A percentile compares a stretch with the other conserved stretches of the same genome.
Evolutionary conservation across 2,797 vertebrate genomes (phyloP).

Genomic region (Morus bassanus): DNA sequence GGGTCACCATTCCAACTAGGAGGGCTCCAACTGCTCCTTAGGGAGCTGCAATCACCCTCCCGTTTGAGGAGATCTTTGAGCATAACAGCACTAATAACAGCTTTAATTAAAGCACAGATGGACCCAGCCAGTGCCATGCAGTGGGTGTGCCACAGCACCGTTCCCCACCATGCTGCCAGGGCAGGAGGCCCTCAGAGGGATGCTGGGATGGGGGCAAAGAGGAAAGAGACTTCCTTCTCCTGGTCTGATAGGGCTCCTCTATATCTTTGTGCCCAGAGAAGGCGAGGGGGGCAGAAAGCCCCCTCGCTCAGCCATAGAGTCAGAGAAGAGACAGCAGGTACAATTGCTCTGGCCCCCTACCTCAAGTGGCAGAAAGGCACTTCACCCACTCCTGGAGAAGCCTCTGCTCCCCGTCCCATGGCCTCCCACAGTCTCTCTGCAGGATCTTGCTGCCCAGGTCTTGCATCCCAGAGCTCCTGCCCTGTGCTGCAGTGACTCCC

Average conservation of each 20-base stretch:
- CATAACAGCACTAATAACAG: neutral
- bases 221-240: neutral
- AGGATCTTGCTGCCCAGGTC: neutral
- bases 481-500: neutral
- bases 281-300: accelerated
- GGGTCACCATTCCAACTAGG: neutral
- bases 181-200: neutral
- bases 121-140: neutral
- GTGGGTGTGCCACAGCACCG: neutral
- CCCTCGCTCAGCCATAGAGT: accelerated
- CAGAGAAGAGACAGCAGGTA: neutral
- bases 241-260: neutral
- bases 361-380: neutral
- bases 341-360: neutral
- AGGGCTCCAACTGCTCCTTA: accelerated
- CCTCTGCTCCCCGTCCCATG: neutral
- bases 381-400: neutral
- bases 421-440: neutral
- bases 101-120: neutral
- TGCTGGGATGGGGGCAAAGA: neutral
- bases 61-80: neutral
- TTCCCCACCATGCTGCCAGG: neutral
- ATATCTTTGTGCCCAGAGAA: neutral
- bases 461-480: neutral
- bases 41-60: neutral